Evolutionary conservation across 1,140 invertebrate genomes (phyloP).

Genomic region (Eumeta japonica): DNA sequence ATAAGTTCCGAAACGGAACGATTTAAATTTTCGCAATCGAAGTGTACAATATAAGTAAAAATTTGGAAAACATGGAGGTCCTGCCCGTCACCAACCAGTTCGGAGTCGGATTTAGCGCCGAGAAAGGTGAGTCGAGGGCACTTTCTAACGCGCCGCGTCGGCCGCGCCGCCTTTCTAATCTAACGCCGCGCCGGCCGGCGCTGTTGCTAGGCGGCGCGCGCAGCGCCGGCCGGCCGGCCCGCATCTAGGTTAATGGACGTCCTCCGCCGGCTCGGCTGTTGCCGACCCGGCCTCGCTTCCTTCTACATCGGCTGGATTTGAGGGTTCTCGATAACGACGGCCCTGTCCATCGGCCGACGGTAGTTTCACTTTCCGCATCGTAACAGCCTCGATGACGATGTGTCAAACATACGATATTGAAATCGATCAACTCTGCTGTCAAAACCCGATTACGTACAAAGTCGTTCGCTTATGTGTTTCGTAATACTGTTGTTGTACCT

Average conservation of each 20-base stretch:
- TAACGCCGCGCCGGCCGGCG: too few relatives aligned
- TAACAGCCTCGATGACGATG: too few relatives aligned
- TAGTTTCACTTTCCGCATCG: neutral
- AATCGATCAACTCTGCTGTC: too few relatives aligned
- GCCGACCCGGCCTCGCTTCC: too few relatives aligned
- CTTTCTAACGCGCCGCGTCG: slow-evolving; percentile 35
- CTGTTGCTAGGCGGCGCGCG: slow-evolving; percentile 52
- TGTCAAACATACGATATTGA: too few relatives aligned
- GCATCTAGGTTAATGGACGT: too few relatives aligned
- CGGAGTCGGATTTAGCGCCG: slow-evolving; percentile 55
- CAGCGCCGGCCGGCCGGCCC: slow-evolving; percentile 63
- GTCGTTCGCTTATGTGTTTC: too few relatives aligned
- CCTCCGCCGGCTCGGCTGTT: slow-evolving; percentile 63
- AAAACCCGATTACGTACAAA: too few relatives aligned
- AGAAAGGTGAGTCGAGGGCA: slow-evolving; percentile 57
- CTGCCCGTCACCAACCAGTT: slow-evolving; percentile 57
- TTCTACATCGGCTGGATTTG: neutral
- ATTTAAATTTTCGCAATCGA: slow-evolving; percentile 42
- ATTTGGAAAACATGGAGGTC: slow-evolving; percentile 59
- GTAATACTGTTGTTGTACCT: too few relatives aligned
- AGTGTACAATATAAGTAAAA: slow-evolving; percentile 59
- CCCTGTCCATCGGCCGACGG: too few relatives aligned
- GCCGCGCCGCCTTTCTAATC: slow-evolving; percentile 43
- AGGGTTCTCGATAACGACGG: neutral
- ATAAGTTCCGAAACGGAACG: slow-evolving; percentile 45